A percentile compares a stretch with the other conserved stretches of the same genome.
These are phyloP conservation scores for Caenorhabditis panamensis DNA, from an alignment of 2,888 invertebrate species.

Conservation along the genomic window DNA sequence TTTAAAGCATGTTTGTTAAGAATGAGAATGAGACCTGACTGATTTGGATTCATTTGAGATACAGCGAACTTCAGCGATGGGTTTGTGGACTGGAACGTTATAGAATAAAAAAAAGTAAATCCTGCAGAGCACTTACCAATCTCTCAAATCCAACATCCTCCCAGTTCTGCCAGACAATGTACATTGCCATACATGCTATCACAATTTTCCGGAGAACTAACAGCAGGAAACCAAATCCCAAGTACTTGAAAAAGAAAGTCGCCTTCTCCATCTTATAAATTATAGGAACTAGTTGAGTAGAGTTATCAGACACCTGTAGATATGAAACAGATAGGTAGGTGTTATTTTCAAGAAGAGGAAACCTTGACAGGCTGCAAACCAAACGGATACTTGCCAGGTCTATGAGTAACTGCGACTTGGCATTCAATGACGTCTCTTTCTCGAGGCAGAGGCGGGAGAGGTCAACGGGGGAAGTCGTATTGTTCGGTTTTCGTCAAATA, in stretches of 20 bases:
- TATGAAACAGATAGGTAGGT: conserved; percentile 1
- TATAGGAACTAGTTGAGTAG: not conserved
- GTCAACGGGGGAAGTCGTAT: conserved; percentile 17
- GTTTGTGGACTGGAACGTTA: conserved; percentile 25
- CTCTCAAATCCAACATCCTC: conserved; percentile 67
- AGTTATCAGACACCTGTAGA: not conserved
- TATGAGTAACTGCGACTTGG: conserved; percentile 12
- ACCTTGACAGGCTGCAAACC: conserved; percentile 50
- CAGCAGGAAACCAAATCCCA: conserved; percentile 50
- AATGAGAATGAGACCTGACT: conserved; percentile 69
- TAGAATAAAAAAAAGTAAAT: not conserved
- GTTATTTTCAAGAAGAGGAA: conserved; percentile 1
- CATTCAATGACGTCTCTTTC: conserved; percentile 27
- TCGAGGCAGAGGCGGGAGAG: conserved; percentile 17
- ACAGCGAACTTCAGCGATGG: conserved; percentile 33
- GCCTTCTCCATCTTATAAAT: conserved; percentile 20
- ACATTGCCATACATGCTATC: conserved; percentile 74
- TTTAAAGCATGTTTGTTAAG: conserved; percentile 78
- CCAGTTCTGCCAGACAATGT: conserved; percentile 66
- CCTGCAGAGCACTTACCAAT: conserved; percentile 60
- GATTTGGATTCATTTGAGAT: conserved; percentile 20
- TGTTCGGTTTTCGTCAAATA: conserved; percentile 55
- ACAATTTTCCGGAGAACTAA: conserved; percentile 72
- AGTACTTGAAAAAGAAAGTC: conserved; percentile 23
- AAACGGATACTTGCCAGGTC: conserved; percentile 40